Evolutionary conservation across 2,888 invertebrate species (phyloP).

Genomic region (Harmothoe impar): DNA sequence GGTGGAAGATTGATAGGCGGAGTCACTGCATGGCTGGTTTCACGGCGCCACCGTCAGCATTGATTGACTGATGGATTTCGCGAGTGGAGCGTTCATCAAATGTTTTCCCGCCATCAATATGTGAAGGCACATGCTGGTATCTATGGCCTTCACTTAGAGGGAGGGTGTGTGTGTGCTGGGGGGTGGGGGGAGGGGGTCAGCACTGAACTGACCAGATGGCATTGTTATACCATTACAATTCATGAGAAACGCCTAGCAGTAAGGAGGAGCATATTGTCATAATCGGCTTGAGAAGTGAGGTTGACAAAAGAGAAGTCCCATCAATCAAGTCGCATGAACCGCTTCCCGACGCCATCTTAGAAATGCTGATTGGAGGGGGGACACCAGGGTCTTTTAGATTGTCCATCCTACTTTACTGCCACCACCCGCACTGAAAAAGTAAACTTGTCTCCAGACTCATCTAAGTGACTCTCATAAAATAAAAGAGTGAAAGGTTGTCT

Average conservation of each 20-base stretch:
- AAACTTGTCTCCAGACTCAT: no score
- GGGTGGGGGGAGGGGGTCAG: no score
- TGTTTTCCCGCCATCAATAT: background rate
- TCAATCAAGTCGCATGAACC: background rate
- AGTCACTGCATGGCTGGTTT: background rate
- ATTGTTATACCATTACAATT: no score
- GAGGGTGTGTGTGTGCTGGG: background rate
- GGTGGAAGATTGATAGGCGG: background rate
- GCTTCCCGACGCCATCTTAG: no score
- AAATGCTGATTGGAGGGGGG: no score
- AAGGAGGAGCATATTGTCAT: background rate
- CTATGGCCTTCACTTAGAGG: background rate
- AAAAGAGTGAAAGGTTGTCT: no score
- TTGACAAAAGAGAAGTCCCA: background rate
- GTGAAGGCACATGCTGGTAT: background rate
- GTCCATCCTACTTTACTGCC: no score
- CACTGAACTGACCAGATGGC: background rate
- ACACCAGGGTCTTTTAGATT: no score
- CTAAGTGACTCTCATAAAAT: no score
- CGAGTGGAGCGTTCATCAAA: background rate
- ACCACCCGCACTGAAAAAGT: no score
- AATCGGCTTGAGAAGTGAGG: background rate
- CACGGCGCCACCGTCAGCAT: background rate
- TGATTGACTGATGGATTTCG: conserved; percentile 10
- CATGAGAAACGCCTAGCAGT: background rate